phyloP scores from a whole-genome alignment of 2,113 vertebrate genomes.

The Capricornis sumatraensis region DNA sequence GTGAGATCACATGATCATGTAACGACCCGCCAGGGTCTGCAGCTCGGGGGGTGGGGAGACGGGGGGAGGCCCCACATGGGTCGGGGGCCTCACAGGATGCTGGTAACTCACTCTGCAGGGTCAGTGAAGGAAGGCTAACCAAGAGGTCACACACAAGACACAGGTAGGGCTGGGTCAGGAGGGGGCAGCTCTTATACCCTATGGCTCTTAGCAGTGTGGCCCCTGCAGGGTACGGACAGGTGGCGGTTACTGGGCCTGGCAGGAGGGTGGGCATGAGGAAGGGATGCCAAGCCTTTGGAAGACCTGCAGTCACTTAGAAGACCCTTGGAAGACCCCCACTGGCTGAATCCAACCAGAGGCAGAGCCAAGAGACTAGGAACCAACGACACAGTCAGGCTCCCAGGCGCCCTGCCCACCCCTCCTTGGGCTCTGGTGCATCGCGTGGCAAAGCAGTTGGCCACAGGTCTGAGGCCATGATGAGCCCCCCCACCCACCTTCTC shows the following conservation, averaged over 20 bases:
- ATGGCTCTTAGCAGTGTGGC: fast-evolving
- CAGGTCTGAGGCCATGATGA: fast-evolving
- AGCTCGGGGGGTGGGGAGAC: fast-evolving
- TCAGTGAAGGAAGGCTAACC: neutral
- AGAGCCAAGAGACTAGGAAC: fast-evolving
- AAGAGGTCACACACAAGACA: fast-evolving
- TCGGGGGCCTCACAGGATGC: fast-evolving
- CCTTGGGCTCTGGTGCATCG: neutral
- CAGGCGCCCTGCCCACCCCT: fast-evolving
- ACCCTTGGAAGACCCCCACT: fast-evolving
- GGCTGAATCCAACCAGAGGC: fast-evolving
- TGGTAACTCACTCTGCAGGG: fast-evolving
- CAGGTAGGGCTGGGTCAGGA: neutral
- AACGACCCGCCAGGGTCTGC: too few relatives aligned
- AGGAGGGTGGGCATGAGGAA: neutral
- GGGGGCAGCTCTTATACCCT: fast-evolving
- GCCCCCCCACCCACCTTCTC: fast-evolving
- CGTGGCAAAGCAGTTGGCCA: neutral
- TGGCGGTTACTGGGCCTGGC: fast-evolving
- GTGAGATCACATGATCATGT: fast-evolving
- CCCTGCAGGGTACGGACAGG: neutral
- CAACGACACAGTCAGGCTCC: fast-evolving
- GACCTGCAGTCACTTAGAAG: neutral
- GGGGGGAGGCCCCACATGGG: too few relatives aligned
- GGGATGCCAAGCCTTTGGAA: fast-evolving